Base-by-base conservation (phyloP, 2,797 vertebrate genomes). In the Thamnophis elegans region DNA sequence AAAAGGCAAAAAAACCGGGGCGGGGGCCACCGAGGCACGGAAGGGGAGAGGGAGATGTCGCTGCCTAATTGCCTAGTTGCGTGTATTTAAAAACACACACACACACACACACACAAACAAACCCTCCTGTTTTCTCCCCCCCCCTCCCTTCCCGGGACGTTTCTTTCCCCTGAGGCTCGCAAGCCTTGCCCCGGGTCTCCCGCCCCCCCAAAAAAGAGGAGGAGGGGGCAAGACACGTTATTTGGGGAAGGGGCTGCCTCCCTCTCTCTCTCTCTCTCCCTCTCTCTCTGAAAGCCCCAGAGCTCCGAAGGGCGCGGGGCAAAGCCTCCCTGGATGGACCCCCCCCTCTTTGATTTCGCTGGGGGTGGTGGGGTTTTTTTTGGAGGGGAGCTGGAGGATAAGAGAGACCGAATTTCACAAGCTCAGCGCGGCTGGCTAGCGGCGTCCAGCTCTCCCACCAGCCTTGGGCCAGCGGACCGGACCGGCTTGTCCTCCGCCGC, bases 221-320 rank as follows among this genome's bases (percentile, higher is more conserved):
- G 7, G 22, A 10, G 9, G 42, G 82, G 94, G 94, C 28, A 53
- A 78, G 28, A 36, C n/a, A 55, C 89, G 20, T 13, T 62, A 32
- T 62, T 62, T 32, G 42, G 82, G 82, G 25, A 86, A 51, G 42
- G n/a, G n/a, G 16, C 47, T 60, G 8, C n/a, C 4, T 5, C 36
- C 5, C 12, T 16, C 6, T 94, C 95, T 93, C 94, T 94, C 94
- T 94, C 94, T 94, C 93, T 91, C 93, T 5, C 18, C 53, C 4
- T 26, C 8, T n/a, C 94, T 91, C 93, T 5, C 26, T 53, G 18
- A 42, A 78, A 78, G 32, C 68, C 68, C 16, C 32, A 20, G 32
- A 73, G n/a, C 65, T 32, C n/a, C n/a, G 0, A 68, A 68, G 65
- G 14, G 65, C 65, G 65, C 32, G 14, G 65, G 65, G 65, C 68